Percentiles rank a stretch among this genome's conserved stretches.
These are phyloP conservation scores for Eretmochelys imbricata DNA, from an alignment of 2,113 vertebrate genomes.

Conservation along the genomic window DNA sequence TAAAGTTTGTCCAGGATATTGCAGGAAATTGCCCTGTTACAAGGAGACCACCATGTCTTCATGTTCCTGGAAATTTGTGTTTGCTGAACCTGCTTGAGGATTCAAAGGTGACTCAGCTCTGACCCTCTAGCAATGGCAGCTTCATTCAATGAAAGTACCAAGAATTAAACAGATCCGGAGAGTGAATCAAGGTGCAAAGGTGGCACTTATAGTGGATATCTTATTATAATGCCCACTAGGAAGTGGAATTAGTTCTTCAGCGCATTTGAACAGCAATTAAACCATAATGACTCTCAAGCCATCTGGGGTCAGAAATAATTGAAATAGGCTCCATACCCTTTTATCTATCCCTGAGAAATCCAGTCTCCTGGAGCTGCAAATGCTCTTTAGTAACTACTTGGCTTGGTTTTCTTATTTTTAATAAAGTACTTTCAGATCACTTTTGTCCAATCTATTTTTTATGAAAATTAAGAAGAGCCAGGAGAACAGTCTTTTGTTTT, in stretches of 20 bases:
- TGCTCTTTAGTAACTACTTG: background rate
- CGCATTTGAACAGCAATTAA: background rate
- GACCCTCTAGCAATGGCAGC: background rate
- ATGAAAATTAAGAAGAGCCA: constrained; percentile 8
- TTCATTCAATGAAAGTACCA: background rate
- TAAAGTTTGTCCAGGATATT: background rate
- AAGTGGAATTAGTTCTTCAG: background rate
- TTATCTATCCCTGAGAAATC: constrained; percentile 22
- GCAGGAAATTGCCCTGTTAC: background rate
- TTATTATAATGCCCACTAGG: background rate
- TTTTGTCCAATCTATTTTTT: constrained; percentile 7
- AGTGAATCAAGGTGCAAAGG: background rate
- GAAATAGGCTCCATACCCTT: background rate
- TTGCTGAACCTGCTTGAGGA: background rate
- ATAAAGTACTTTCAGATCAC: background rate
- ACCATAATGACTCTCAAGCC: background rate
- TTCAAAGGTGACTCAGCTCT: background rate
- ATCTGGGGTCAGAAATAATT: constrained; percentile 36
- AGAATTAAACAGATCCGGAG: background rate
- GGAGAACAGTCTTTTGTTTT: background rate
- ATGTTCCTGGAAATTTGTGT: background rate
- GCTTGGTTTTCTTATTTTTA: constrained; percentile 31
- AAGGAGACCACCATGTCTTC: background rate
- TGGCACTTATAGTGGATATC: fast-evolving
- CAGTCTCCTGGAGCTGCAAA: background rate